Evolutionary conservation across 2,797 vertebrate genomes (phyloP).

Genomic region (Peromyscus melanophrys): DNA sequence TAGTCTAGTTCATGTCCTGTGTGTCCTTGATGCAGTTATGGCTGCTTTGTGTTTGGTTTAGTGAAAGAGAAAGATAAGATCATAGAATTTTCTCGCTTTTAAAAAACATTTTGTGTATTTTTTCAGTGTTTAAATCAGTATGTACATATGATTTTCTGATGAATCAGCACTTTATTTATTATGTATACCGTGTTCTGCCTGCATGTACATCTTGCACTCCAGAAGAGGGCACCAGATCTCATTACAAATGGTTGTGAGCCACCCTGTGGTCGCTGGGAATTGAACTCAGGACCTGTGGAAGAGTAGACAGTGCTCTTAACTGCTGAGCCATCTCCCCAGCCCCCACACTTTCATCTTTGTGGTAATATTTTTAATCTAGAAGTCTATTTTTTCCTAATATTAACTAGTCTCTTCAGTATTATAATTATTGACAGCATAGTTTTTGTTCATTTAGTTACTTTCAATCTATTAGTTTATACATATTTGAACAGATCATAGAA

Average conservation of each 20-base stretch:
- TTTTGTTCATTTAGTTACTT: constrained; percentile 2
- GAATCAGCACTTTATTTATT: not conserved
- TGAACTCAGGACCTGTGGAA: too few relatives aligned
- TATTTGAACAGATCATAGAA: not conserved
- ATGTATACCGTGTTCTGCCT: too few relatives aligned
- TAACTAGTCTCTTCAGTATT: not conserved
- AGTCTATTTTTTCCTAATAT: not conserved
- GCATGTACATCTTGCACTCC: too few relatives aligned
- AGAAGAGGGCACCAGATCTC: too few relatives aligned
- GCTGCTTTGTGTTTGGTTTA: not conserved
- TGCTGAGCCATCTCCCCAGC: too few relatives aligned
- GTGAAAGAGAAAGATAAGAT: not conserved
- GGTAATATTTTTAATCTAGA: constrained; percentile 19
- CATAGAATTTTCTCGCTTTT: not conserved
- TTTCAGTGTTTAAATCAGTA: not conserved
- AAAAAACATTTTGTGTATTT: not conserved
- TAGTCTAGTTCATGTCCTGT: not conserved
- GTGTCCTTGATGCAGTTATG: not conserved
- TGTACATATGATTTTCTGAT: not conserved
- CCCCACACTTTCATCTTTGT: not conserved
- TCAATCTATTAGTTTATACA: not conserved
- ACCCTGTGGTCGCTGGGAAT: too few relatives aligned
- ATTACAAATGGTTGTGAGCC: too few relatives aligned
- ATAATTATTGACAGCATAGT: not conserved
- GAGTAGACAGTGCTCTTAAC: too few relatives aligned